Base-by-base conservation (phyloP, 2,888 invertebrate genomes). In the Macropis europaea region DNA sequence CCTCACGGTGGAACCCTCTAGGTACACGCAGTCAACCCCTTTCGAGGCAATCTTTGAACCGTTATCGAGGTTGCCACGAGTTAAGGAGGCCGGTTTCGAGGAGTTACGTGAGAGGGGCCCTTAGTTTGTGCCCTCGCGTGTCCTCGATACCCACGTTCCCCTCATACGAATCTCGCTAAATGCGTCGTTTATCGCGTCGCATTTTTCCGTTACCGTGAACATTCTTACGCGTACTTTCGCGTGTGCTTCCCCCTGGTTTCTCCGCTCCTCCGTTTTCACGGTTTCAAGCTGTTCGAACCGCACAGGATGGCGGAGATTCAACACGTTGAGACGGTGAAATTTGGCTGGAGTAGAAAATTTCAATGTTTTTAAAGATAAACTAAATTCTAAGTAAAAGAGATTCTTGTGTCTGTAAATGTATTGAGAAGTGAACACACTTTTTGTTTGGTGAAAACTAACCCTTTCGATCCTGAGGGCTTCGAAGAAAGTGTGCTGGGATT, bases 41-140 rank as follows among this genome's bases (percentile, higher is more conserved):
- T 82, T 82, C 70, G 48, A 40, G 67, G 68, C 63, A 62, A 79
- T 79, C 76, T 73, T 59, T 62, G 63, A 74, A 77, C 80, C 80
- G 76, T 81, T 81, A 82, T 81, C 79, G 81, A 82, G 52, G 76
- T 73, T 74, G 64, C 57, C 59, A 62, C 62, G 68, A 59, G 64
- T 73, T 68, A 66, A 81, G 69, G 67, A 76, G 69, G 59, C 70
- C 60, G 66, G 67, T 73, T 62, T 70, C 56, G 59, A 70, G 53
- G 42, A 75, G 66, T 81, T 67, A 69, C 67, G 64, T 66, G 68
- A 70, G 45, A 9, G 34, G 36, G 38, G 54, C 64, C 61, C 59
- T 73, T 60, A 79, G 76, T 79, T n/a, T 59, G 50, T 69, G 45
- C 56, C 71, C 69, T 81, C 81, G 79, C 80, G 79, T 79, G 76